phyloP scores from a whole-genome alignment of 2,113 vertebrate species.

The Natator depressus region DNA sequence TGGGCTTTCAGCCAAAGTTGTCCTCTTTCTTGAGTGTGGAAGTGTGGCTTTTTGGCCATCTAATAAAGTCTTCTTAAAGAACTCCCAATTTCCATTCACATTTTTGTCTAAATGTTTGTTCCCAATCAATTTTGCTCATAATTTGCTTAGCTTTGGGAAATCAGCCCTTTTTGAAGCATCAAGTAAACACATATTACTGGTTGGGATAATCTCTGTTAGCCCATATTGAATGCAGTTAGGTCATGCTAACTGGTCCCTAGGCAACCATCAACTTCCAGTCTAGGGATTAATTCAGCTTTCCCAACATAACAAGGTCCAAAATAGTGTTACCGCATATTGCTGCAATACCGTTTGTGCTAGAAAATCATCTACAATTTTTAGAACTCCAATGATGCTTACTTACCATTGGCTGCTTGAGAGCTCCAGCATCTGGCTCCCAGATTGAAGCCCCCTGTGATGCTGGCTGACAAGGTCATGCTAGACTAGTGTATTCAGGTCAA shows the following conservation, averaged over 20 bases:
- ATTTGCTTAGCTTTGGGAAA: not conserved
- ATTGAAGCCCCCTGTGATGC: too few species aligned
- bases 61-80: not conserved
- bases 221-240: not conserved
- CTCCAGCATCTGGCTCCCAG: not conserved
- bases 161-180: not conserved
- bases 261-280: not conserved
- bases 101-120: not conserved
- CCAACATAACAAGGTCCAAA: not conserved
- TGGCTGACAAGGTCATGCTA: too few species aligned
- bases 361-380: not conserved
- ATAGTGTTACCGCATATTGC: not conserved
- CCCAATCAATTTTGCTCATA: not conserved
- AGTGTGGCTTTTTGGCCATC: not conserved
- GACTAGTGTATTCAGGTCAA: too few species aligned
- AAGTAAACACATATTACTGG: not conserved
- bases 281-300: not conserved
- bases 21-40: not conserved
- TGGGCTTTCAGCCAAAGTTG: not conserved
- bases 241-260: not conserved
- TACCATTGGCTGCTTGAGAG: not conserved
- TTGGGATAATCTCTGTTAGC: not conserved
- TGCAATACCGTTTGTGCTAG: not conserved
- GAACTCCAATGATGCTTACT: not conserved
- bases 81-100: not conserved